Percentiles rank a stretch among this genome's conserved stretches.
Conservation (phyloP, 2,888 invertebrate genomes). For the Drosophila atripex region DNA sequence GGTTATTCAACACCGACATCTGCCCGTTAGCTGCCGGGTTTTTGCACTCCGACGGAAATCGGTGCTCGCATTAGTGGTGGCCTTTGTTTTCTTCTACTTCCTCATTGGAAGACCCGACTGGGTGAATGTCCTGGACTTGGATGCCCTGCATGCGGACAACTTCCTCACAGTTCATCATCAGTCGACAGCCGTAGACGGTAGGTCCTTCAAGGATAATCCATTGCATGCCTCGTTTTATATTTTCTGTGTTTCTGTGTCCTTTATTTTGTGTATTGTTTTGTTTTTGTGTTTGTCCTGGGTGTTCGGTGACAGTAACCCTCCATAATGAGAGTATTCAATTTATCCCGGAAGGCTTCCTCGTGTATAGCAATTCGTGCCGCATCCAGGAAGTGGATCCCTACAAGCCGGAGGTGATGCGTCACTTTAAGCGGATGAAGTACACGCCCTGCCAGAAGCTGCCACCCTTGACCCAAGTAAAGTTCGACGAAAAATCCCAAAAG, state of each 20-base stretch:
- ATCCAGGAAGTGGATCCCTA: constrained; percentile 87
- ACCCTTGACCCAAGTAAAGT: constrained; percentile 80
- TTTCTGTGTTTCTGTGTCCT: not conserved
- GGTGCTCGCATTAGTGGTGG: constrained; percentile 50
- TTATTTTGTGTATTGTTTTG: constrained; percentile 1
- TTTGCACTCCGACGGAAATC: constrained; percentile 68
- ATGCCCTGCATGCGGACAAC: constrained; percentile 31
- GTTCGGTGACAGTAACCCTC: not conserved
- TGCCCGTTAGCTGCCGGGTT: constrained; percentile 42
- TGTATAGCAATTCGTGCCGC: constrained; percentile 86
- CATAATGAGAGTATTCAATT: constrained; percentile 31
- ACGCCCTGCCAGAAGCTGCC: constrained; percentile 84
- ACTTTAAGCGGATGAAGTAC: constrained; percentile 85
- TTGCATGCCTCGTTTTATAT: not conserved
- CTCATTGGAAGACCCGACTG: constrained; percentile 50
- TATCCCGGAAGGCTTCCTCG: constrained; percentile 82
- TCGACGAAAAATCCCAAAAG: constrained; percentile 61
- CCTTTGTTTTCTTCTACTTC: constrained; percentile 76
- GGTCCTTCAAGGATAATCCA: constrained; percentile 14
- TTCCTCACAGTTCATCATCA: constrained; percentile 74
- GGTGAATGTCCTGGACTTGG: constrained; percentile 63
- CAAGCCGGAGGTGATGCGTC: constrained; percentile 85
- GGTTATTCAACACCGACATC: constrained; percentile 8
- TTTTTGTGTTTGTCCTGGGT: not conserved
- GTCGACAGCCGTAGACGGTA: constrained; percentile 83